These are phyloP conservation scores for Parasteatoda tepidariorum DNA, from an alignment of 1,140 invertebrate genomes.

Conservation along the genomic window DNA sequence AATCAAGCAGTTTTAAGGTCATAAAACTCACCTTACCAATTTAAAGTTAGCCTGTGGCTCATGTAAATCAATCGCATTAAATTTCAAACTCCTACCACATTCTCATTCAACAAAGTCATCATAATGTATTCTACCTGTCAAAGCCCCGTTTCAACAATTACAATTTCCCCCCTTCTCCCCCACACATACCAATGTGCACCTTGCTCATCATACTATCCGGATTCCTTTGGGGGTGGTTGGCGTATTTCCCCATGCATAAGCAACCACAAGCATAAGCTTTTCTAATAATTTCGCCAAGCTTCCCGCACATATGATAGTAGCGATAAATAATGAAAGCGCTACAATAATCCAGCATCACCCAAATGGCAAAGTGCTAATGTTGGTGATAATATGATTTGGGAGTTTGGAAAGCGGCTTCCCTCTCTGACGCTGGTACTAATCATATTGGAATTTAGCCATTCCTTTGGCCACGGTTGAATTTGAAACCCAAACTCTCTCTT, in stretches of 20 bases:
- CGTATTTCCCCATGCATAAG: background rate
- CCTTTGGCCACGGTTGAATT: background rate
- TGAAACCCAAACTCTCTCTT: constrained; percentile 34
- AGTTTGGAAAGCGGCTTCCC: constrained; percentile 19
- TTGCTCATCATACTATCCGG: background rate
- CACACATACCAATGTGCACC: background rate
- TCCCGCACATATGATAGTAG: constrained; percentile 15
- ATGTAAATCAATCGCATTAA: constrained; percentile 52
- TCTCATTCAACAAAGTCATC: constrained; percentile 42
- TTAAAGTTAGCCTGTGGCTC: constrained; percentile 10
- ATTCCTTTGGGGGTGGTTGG: constrained; percentile 40
- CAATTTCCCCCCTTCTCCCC: constrained; percentile 31
- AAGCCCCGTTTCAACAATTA: constrained; percentile 60
- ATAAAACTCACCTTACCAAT: constrained; percentile 15
- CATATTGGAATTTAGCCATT: constrained; percentile 45
- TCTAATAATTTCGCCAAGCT: constrained; percentile 38
- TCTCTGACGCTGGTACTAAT: constrained; percentile 28
- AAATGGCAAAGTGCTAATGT: constrained; percentile 61
- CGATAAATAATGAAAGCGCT: constrained; percentile 60
- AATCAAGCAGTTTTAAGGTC: too few species aligned
- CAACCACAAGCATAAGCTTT: background rate
- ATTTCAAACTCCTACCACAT: constrained; percentile 11
- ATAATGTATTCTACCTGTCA: constrained; percentile 50
- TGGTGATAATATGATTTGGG: constrained; percentile 59
- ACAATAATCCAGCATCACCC: constrained; percentile 57